Conservation (phyloP, 2,797 vertebrate species). For the Sphenopsis melanotis region DNA sequence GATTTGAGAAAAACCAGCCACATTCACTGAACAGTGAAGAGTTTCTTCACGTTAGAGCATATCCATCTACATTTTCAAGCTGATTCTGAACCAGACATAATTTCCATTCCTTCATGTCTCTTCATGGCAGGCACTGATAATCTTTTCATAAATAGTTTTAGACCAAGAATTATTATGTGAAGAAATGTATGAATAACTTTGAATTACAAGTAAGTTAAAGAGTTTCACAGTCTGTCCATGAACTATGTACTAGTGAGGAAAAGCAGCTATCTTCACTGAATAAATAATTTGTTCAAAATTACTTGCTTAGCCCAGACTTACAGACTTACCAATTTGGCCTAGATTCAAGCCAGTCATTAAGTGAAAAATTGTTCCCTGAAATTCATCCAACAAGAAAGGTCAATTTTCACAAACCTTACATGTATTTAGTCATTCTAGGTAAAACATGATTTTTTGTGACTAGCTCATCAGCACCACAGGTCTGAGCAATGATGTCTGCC, state of each 20-base stretch:
- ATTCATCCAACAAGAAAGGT: background rate
- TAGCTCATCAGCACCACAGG: background rate
- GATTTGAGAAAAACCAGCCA: slow-evolving; percentile 23
- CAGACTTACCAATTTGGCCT: slow-evolving; percentile 12
- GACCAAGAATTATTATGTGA: slow-evolving; percentile 55
- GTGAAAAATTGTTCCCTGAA: slow-evolving; percentile 19
- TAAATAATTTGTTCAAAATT: slow-evolving; percentile 53
- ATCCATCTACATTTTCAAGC: slow-evolving; percentile 42
- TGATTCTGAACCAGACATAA: slow-evolving; percentile 34
- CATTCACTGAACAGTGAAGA: slow-evolving; percentile 29
- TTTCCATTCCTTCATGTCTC: slow-evolving; percentile 43
- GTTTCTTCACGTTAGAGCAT: slow-evolving; percentile 4
- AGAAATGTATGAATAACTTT: slow-evolving; percentile 55
- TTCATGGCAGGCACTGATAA: slow-evolving; percentile 48
- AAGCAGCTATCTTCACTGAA: slow-evolving; percentile 51
- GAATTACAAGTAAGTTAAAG: slow-evolving; percentile 50
- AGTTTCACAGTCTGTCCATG: slow-evolving; percentile 9
- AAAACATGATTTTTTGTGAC: background rate
- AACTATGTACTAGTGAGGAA: slow-evolving; percentile 32
- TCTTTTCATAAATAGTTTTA: slow-evolving; percentile 57
- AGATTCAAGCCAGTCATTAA: slow-evolving; percentile 23
- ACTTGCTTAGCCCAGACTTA: slow-evolving; percentile 9
- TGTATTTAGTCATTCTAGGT: background rate
- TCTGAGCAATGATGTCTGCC: background rate
- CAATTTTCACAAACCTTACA: background rate